These are phyloP conservation scores for Eutolmus rufibarbis DNA, from an alignment of 2,888 invertebrate species.

Conservation along the genomic window DNA sequence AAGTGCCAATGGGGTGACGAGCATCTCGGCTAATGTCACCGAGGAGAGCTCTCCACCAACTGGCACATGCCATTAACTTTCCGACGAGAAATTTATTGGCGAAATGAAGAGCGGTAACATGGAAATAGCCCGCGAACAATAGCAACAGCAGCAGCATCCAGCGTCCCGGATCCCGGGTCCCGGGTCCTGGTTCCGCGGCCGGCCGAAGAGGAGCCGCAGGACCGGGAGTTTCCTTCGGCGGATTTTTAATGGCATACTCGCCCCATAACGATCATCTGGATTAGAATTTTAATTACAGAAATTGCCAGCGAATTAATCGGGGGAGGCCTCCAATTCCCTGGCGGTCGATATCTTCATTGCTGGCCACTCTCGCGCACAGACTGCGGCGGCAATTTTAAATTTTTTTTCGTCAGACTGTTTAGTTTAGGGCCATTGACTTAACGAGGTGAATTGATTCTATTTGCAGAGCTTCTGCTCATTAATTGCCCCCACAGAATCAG, in stretches of 20 bases:
- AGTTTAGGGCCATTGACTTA: conserved; percentile 1
- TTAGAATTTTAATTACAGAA: conserved; percentile 48
- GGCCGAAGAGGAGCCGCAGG: background rate
- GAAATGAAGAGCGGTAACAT: conserved; percentile 13
- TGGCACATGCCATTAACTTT: conserved; percentile 46
- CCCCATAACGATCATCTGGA: conserved; percentile 45
- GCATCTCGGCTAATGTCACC: conserved; percentile 3
- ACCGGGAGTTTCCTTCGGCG: conserved; percentile 16
- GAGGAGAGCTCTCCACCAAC: conserved; percentile 41
- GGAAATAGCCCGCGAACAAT: conserved; percentile 21
- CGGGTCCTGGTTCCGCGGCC: background rate
- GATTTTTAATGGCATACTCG: conserved; percentile 45
- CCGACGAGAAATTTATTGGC: conserved; percentile 36
- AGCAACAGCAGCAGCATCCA: conserved; percentile 2
- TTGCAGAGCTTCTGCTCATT: background rate
- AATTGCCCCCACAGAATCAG: background rate
- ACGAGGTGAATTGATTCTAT: background rate
- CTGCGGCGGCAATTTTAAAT: background rate
- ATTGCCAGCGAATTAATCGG: conserved; percentile 46
- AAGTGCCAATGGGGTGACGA: conserved; percentile 35
- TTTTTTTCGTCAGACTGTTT: background rate
- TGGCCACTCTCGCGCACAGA: background rate
- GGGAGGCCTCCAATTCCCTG: conserved; percentile 39
- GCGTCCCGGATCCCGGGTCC: background rate
- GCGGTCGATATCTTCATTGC: conserved; percentile 42